A percentile compares a stretch with the other conserved stretches of the same genome.
These are phyloP conservation scores for Cerastis rubricosa DNA, from an alignment of 2,888 invertebrate species.

Conservation along the genomic window DNA sequence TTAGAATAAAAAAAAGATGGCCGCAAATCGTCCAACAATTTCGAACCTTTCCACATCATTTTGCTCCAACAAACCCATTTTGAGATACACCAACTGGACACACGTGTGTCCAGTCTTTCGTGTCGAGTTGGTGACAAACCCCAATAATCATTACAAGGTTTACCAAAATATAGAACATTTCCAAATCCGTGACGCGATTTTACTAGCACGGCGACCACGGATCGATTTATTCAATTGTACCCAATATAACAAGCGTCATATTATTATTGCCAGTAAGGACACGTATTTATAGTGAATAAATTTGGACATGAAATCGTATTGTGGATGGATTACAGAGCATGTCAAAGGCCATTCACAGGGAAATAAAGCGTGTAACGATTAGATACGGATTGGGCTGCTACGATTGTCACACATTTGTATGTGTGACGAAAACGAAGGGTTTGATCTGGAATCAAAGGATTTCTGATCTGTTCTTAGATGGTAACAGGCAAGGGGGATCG, in stretches of 20 bases:
- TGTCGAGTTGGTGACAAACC: too few relatives aligned
- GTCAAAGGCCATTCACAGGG: slow-evolving; percentile 61
- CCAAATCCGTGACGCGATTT: slow-evolving; percentile 17
- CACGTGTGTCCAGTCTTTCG: too few relatives aligned
- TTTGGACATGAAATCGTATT: slow-evolving; percentile 60
- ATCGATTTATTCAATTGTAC: slow-evolving; percentile 53
- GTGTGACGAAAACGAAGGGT: slow-evolving; percentile 41
- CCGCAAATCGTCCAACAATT: background rate
- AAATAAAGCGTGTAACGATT: slow-evolving; percentile 60
- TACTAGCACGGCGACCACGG: slow-evolving; percentile 12
- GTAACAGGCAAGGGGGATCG: slow-evolving; percentile 14
- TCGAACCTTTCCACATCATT: background rate
- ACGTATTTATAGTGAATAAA: slow-evolving; percentile 49
- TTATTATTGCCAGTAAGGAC: slow-evolving; percentile 34
- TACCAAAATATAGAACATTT: slow-evolving; percentile 25
- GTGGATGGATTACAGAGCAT: slow-evolving; percentile 64
- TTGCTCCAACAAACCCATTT: background rate
- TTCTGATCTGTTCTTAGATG: slow-evolving; percentile 42
- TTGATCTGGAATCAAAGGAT: slow-evolving; percentile 47
- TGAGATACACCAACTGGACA: too few relatives aligned
- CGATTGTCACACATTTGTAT: slow-evolving; percentile 52
- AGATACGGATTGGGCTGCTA: slow-evolving; percentile 62
- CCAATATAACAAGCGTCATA: slow-evolving; percentile 19
- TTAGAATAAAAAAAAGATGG: too few relatives aligned
- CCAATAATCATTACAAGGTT: background rate